These are phyloP conservation scores for Hedychridium roseum DNA, from an alignment of 2,888 invertebrate genomes.

Conservation along the genomic window DNA sequence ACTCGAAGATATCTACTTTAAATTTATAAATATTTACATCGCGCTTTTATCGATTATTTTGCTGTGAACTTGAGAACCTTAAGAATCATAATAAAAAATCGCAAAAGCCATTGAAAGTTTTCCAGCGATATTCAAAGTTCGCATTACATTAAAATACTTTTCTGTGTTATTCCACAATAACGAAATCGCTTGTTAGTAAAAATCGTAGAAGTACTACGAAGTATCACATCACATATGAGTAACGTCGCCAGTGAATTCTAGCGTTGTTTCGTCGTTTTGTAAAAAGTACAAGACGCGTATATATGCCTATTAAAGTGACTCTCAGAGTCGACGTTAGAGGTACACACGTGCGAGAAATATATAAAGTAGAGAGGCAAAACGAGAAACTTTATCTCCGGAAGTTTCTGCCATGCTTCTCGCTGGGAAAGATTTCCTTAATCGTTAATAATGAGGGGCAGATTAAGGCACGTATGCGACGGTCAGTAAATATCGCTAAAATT, in stretches of 20 bases:
- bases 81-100: too few species aligned
- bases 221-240: conserved; percentile 34
- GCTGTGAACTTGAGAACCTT: too few species aligned
- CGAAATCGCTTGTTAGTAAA: conserved; percentile 18
- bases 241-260: conserved; percentile 23
- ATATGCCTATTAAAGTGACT: conserved; percentile 26
- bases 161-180: conserved; percentile 37
- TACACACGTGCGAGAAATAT: conserved; percentile 25
- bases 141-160: too few species aligned
- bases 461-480: conserved; percentile 25
- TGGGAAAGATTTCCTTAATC: too few species aligned
- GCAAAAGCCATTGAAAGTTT: too few species aligned
- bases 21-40: too few species aligned
- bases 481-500: conserved; percentile 10
- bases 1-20: too few species aligned
- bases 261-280: conserved; percentile 23
- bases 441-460: too few species aligned
- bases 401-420: not conserved
- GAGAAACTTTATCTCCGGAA: too few species aligned
- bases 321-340: conserved; percentile 28
- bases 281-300: conserved; percentile 12
- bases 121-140: not conserved
- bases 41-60: not conserved
- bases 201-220: conserved; percentile 24
- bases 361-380: too few species aligned